Evolutionary conservation across 2,888 invertebrate species (phyloP).

Genomic region (Ecdyonurus torrentis): DNA sequence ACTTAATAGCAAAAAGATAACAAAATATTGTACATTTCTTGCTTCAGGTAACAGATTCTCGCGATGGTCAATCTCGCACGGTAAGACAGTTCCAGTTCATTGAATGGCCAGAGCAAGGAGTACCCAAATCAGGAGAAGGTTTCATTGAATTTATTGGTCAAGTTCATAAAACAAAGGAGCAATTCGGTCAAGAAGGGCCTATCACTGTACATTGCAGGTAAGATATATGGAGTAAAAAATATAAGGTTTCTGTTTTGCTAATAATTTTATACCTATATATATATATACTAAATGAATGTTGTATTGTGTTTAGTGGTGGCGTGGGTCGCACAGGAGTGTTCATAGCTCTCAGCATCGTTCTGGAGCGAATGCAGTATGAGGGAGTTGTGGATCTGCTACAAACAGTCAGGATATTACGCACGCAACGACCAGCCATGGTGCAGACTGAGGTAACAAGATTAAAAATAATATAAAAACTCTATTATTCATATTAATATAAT

Average conservation of each 20-base stretch:
- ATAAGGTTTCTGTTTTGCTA: too few relatives aligned
- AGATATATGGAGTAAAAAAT: conserved; percentile 5
- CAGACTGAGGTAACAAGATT: conserved; percentile 39
- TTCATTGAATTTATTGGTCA: conserved; percentile 45
- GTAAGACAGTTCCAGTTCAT: conserved; percentile 32
- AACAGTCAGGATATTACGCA: conserved; percentile 40
- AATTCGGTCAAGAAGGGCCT: conserved; percentile 44
- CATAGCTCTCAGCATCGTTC: conserved; percentile 38
- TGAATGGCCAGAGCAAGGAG: conserved; percentile 30
- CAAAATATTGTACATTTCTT: background rate
- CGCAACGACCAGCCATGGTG: conserved; percentile 44
- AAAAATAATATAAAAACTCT: conserved; percentile 9
- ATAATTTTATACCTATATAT: background rate
- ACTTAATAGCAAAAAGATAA: conserved; percentile 14
- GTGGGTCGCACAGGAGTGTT: conserved; percentile 46
- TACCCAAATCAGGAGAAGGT: conserved; percentile 38
- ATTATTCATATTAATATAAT: background rate
- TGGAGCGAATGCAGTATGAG: conserved; percentile 42
- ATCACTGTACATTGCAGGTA: conserved; percentile 41
- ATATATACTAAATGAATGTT: too few relatives aligned
- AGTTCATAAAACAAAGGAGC: conserved; percentile 43
- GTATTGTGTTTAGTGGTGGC: conserved; percentile 28
- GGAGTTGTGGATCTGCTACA: conserved; percentile 44
- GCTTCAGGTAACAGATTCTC: conserved; percentile 32
- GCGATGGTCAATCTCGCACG: conserved; percentile 37